A percentile compares a stretch with the other conserved stretches of the same genome.
Evolutionary conservation across 2,113 vertebrate genomes (phyloP).

Genomic region (Cephalophus harveyi): DNA sequence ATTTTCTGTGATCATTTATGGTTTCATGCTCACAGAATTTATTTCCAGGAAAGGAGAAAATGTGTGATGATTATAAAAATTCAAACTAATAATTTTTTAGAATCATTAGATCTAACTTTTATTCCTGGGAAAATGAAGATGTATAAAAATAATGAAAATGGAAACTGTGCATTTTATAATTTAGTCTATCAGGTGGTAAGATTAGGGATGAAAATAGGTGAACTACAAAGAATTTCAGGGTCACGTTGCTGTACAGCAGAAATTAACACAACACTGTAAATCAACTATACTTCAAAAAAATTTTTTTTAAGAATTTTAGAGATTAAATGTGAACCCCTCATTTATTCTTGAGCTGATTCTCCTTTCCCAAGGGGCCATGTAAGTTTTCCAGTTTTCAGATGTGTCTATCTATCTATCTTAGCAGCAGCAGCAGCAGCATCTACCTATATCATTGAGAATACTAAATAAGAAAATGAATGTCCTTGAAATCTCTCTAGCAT

Average conservation of each 20-base stretch:
- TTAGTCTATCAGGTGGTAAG: neutral
- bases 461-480: neutral
- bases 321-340: neutral
- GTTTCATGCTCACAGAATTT: neutral
- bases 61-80: neutral
- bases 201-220: neutral
- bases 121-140: neutral
- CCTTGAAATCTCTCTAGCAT: neutral
- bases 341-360: neutral
- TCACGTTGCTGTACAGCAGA: neutral
- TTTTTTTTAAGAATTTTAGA: neutral
- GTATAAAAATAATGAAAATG: neutral
- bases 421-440: neutral
- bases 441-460: neutral
- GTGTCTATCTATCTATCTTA: neutral
- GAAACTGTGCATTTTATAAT: neutral
- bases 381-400: neutral
- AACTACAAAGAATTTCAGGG: neutral
- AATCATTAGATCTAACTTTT: neutral
- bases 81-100: neutral
- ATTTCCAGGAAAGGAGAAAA: neutral
- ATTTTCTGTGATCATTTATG: neutral
- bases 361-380: neutral
- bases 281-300: neutral
- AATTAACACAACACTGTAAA: neutral